Percentiles rank a stretch among this genome's conserved stretches.
Evolutionary conservation across 1,140 invertebrate species (phyloP).

Genomic region (Centruroides sculpturatus): DNA sequence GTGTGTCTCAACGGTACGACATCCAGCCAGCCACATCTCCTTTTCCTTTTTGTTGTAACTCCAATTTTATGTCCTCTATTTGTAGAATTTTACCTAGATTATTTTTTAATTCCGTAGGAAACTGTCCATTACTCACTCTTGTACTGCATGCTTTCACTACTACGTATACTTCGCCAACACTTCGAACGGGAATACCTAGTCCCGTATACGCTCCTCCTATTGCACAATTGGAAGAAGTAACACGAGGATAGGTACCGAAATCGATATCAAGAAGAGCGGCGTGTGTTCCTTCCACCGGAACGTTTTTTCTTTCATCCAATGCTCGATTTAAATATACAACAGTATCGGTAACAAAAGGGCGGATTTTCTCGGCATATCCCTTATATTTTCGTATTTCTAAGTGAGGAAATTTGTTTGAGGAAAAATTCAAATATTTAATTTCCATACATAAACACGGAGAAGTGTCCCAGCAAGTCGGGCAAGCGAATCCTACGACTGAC

Average conservation of each 20-base stretch:
- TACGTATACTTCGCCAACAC: slow-evolving; percentile 82
- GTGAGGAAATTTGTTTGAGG: slow-evolving; percentile 71
- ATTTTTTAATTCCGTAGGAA: slow-evolving; percentile 85
- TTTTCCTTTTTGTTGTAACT: slow-evolving; percentile 85
- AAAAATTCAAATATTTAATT: slow-evolving; percentile 67
- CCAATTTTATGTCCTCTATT: slow-evolving; percentile 81
- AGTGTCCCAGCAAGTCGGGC: slow-evolving; percentile 85
- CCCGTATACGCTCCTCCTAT: slow-evolving; percentile 97
- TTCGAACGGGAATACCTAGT: slow-evolving; percentile 80
- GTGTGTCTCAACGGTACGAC: slow-evolving; percentile 79
- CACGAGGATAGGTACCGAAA: slow-evolving; percentile 98
- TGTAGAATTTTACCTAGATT: slow-evolving; percentile 66
- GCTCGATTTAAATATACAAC: slow-evolving; percentile 70
- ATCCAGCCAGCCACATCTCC: slow-evolving; percentile 98
- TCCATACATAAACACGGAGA: slow-evolving; percentile 46
- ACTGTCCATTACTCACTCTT: slow-evolving; percentile 92
- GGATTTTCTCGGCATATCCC: slow-evolving; percentile 60
- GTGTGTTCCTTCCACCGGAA: slow-evolving; percentile 94
- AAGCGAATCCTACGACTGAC: slow-evolving; percentile 83
- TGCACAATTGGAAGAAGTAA: slow-evolving; percentile 98
- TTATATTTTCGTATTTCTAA: slow-evolving; percentile 47
- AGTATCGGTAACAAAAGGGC: slow-evolving; percentile 80
- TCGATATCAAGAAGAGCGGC: slow-evolving; percentile 95
- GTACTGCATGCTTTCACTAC: slow-evolving; percentile 99
- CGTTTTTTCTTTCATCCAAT: slow-evolving; percentile 45